Base-by-base conservation (phyloP, 2,113 vertebrate genomes). In the Tretioscincus oriximinensis region DNA sequence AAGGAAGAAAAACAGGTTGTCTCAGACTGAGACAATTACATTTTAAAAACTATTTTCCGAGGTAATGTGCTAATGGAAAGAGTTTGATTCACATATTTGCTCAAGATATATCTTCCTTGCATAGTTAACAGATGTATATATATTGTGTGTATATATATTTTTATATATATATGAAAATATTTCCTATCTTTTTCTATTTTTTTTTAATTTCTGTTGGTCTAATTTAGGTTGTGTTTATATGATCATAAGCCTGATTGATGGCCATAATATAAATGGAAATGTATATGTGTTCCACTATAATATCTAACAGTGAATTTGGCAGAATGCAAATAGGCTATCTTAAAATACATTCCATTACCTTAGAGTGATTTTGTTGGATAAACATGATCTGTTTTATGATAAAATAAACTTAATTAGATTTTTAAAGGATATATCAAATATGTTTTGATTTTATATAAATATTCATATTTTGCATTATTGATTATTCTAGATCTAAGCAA, bases 161-260 rank as follows among this genome's bases (percentile, higher is more conserved):
- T 0, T 20, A n/a, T 68, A 60, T 80, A 0, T 20, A n/a, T 68
- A 60, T 80, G 65, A 49, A 75, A 84, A 78, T 81, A 58, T 84
- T 87, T 1, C 1, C 86, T 87, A n/a, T 65, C n/a, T 86, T 4
- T 21, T 80, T 78, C 81, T n/a, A n/a, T n/a, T 86, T 14, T 78
- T 89, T 86, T 85, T 41, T 41, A 41, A 76, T 87, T 75, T 70
- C 28, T 75, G 0, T 85, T 35, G 76, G 54, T 86, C 73, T 81
- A 84, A 63, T 80, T 66, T 76, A 88, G 28, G 18, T 26, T 78
- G 24, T 82, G 20, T 75, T 45, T 85, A 72, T 29, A 18, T 73
- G 61, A 83, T 26, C 81, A 7, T 86, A 90, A 85, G 87, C 24
- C 29, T 93, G 79, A 80, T 77, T 60, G 4, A 90, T 86, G 72